A percentile compares a stretch with the other conserved stretches of the same genome.
These are phyloP conservation scores for Zosterops japonicus DNA, from an alignment of 2,113 vertebrate genomes.

Conservation along the genomic window DNA sequence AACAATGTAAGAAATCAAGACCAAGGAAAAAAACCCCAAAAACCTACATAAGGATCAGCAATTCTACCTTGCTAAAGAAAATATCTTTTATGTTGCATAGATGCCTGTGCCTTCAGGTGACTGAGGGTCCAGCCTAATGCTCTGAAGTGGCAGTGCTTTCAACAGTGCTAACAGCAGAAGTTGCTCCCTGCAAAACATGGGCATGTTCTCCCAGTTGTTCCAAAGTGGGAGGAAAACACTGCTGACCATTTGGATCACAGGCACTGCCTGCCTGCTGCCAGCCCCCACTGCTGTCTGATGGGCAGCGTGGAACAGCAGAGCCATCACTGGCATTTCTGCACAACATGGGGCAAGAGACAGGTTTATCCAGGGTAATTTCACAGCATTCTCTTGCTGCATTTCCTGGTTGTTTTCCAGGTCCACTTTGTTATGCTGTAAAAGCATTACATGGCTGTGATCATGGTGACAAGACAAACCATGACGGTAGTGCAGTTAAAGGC, in stretches of 20 bases:
- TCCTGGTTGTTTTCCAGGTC: constrained; percentile 33
- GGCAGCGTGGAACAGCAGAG: not conserved
- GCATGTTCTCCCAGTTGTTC: not conserved
- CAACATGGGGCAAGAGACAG: not conserved
- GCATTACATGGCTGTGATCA: constrained; percentile 5
- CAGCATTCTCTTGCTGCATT: not conserved
- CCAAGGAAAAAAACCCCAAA: not conserved
- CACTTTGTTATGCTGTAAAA: not conserved
- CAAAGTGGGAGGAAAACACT: not conserved
- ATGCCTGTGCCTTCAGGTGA: not conserved
- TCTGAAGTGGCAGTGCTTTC: not conserved
- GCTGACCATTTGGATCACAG: not conserved
- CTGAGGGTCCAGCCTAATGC: not conserved
- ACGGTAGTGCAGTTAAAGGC: not conserved
- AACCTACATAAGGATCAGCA: not conserved
- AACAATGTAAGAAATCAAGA: not conserved
- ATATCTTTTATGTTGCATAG: not conserved
- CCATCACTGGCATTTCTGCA: not conserved
- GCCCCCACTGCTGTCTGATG: not conserved
- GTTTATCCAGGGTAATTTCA: not conserved
- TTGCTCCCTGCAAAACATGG: fast-evolving
- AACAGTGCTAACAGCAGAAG: not conserved
- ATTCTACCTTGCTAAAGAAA: not conserved
- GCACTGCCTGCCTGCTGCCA: not conserved
- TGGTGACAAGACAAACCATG: not conserved